A percentile compares a stretch with the other conserved stretches of the same genome.
Evolutionary conservation across 1,140 invertebrate genomes (phyloP).

Genomic region (Dendrolimus kikuchii): DNA sequence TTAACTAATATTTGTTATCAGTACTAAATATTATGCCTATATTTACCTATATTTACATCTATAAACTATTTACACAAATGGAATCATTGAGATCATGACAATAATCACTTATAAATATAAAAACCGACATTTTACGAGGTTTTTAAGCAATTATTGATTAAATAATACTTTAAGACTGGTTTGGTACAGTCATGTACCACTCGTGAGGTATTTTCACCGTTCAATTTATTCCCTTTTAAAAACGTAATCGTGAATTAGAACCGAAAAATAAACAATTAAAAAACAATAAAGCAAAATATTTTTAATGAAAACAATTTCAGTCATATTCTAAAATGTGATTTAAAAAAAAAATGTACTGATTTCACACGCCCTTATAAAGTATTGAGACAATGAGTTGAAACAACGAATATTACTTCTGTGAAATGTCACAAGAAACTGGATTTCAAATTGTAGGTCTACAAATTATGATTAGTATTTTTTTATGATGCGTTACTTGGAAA

Average conservation of each 20-base stretch:
- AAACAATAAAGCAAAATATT: too few species aligned
- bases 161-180: slow-evolving; percentile 67
- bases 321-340: too few species aligned
- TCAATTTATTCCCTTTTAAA: background rate
- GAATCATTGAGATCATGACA: slow-evolving; percentile 70
- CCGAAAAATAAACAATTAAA: too few species aligned
- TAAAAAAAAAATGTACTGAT: too few species aligned
- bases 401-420: too few species aligned
- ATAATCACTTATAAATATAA: slow-evolving; percentile 50
- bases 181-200: slow-evolving; percentile 42
- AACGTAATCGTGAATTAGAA: background rate
- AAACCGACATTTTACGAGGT: slow-evolving; percentile 41
- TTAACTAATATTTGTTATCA: slow-evolving; percentile 11
- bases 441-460: too few species aligned
- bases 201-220: slow-evolving; percentile 38
- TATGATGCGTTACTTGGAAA: too few species aligned
- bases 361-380: too few species aligned
- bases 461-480: too few species aligned
- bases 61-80: slow-evolving; percentile 63
- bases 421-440: too few species aligned
- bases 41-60: slow-evolving; percentile 40
- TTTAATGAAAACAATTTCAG: too few species aligned
- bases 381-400: too few species aligned
- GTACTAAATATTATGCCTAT: slow-evolving; percentile 18
- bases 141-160: slow-evolving; percentile 41